Base-by-base conservation (phyloP, 2,888 invertebrate genomes). In the Drepana falcataria region DNA sequence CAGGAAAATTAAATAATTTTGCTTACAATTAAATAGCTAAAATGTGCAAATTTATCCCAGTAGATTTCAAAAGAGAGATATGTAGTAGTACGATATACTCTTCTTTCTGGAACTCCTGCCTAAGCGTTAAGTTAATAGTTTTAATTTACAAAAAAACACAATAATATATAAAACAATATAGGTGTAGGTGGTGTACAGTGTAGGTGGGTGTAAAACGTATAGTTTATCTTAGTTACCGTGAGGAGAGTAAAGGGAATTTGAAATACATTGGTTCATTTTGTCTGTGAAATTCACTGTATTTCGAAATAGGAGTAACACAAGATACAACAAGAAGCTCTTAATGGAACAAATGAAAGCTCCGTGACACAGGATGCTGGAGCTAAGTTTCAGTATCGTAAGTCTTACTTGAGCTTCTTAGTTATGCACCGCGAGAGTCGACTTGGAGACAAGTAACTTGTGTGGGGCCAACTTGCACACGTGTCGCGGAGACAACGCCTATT, bases 281-380 rank as follows among this genome's bases (percentile, higher is more conserved):
- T 54, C 52, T 54, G 61, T 62, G 55, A 66, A 69, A 66, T 69
- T 67, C 64, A 64, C 58, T 55, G 56, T 55, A 59, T 66, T 67
- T 58, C 53, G 59, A 59, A 64, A 61, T 52, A 56, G 64, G 54
- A 60, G 61, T 62, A 59, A 60, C 64, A 57, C 53, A 53, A 54
- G 47, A 60, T 59, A 60, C 61, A 61, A 62, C 49, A 51, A 55
- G 49, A 61, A 61, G 59, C 58, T 63, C 60, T 71, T 75, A 72
- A 73, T 77, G 69, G 67, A 71, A 75, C 73, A 79, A 79, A 80
- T 74, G 77, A 75, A 73, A 69, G 66, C 64, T 60, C 59, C 62
- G 64, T 64, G 65, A 71, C 71, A 69, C 64, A 71, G 71, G 75
- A 76, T 72, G 64, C 73, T 69, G 74, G 73, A 72, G 72, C 69